Percentiles rank a stretch among this genome's conserved stretches.
Conservation (phyloP, 53 echinoderm and acorn worm genomes). For the Holothuria scabra region DNA sequence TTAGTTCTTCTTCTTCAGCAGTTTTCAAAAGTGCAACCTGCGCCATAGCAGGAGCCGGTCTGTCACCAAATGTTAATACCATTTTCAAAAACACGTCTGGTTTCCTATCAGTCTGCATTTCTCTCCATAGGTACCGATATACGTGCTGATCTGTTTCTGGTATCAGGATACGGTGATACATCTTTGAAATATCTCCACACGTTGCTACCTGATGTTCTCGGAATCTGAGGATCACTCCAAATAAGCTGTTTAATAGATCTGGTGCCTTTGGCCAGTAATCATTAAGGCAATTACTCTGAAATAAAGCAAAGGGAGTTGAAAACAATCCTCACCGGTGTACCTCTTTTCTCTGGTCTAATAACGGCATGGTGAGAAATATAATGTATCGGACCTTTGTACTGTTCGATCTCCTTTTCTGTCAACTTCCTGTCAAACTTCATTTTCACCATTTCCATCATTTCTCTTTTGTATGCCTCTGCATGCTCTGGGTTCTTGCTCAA, state of each 20-base stretch:
- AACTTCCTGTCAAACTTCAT: constrained; percentile 69
- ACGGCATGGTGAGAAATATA: constrained; percentile 73
- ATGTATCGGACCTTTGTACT: constrained; percentile 59
- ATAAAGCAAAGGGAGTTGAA: constrained; percentile 67
- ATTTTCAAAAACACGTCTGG: constrained; percentile 47
- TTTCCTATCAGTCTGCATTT: constrained; percentile 13
- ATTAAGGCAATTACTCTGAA: constrained; percentile 59
- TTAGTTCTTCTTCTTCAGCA: constrained; percentile 43
- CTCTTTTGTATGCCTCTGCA: constrained; percentile 57
- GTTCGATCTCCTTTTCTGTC: constrained; percentile 44
- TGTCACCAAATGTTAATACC: constrained; percentile 19
- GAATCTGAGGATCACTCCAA: constrained; percentile 68
- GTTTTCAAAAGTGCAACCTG: not conserved
- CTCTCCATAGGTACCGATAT: constrained; percentile 10
- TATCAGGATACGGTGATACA: constrained; percentile 72
- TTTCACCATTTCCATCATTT: constrained; percentile 69
- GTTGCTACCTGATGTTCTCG: constrained; percentile 52
- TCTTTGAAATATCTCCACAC: constrained; percentile 68
- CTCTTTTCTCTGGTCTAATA: constrained; percentile 66
- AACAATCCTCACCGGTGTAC: constrained; percentile 64
- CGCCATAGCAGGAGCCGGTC: constrained; percentile 26
- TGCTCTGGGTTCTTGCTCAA: constrained; percentile 58
- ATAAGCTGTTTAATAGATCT: constrained; percentile 59
- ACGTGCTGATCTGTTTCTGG: constrained; percentile 49
- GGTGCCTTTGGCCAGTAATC: constrained; percentile 68